Evolutionary conservation across 2,113 vertebrate genomes (phyloP), one percentile per base, ranked within the genome.

Genomic region (Cheirogaleus medius): DNA sequence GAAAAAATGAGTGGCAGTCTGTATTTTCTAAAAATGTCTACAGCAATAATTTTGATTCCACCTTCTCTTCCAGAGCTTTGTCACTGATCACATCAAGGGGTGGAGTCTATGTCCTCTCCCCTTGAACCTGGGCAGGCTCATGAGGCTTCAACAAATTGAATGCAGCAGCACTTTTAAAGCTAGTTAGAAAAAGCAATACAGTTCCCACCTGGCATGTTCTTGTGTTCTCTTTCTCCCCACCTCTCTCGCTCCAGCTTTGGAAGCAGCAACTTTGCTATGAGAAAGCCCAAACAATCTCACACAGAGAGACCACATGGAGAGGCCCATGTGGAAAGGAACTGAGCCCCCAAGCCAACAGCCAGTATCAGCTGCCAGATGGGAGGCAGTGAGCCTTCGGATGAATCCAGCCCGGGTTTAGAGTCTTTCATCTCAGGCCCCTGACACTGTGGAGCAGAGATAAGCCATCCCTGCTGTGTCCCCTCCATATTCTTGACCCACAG

Each of bases 401-500:
- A 58, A 78, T 25, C 29, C 8, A 88, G 32, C 11, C 4, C 2
- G 14, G 11, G 32, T 44, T 76, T 71, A 47, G 12, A 84, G n/a
- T 39, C 71, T 90, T 96, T 91, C 44, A 52, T 63, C 34, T 64
- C 39, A 77, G 9, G 27, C n/a, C 34, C n/a, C 44, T 87, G 84
- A 63, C 2, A 54, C 29, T 76, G 12, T 52, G n/a, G 76, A 94
- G 23, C 76, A 92, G 82, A 91, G 76, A 20, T 34, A 32, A 56
- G 15, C 17, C 49, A 34, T 92, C 23, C 54, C 18, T 6, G 3
- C 71, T 86, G 32, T 80, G 52, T 71, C 58, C 21, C 21, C 37
- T 78, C 64, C 85, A 94, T n/a, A 88, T 63, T 76, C 66, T 71
- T 92, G 81, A 76, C 32, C n/a, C 23, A 95, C 85, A 56, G 88